These are phyloP conservation scores for Parthenolecanium corni DNA, from an alignment of 2,888 invertebrate species.

Conservation along the genomic window DNA sequence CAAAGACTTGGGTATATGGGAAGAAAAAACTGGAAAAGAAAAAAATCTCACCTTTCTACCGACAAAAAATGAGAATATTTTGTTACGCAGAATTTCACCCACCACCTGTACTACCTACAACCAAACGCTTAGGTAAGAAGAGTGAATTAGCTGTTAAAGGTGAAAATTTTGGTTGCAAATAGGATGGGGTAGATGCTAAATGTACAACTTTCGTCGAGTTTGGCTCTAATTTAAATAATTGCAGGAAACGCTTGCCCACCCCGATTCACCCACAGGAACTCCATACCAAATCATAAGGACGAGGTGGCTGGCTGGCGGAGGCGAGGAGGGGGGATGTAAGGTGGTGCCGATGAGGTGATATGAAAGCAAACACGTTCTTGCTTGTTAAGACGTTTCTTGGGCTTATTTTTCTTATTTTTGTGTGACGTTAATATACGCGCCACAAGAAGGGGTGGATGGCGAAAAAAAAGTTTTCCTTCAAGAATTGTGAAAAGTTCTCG, in stretches of 20 bases:
- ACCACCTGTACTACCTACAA: too few species aligned
- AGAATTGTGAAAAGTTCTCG: constrained; percentile 13
- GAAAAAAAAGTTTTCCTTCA: constrained; percentile 11
- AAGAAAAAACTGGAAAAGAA: too few species aligned
- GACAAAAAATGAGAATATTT: constrained; percentile 12
- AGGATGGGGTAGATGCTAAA: neutral
- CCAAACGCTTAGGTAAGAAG: neutral
- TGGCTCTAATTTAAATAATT: constrained; percentile 26
- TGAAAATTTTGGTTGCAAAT: neutral
- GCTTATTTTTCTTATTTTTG: neutral
- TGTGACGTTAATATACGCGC: constrained; percentile 24
- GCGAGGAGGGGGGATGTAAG: neutral
- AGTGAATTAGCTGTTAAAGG: constrained; percentile 25
- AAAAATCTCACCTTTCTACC: too few species aligned
- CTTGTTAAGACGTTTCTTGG: constrained; percentile 25
- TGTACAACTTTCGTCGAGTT: constrained; percentile 19
- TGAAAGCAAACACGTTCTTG: constrained; percentile 21
- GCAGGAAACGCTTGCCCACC: constrained; percentile 20
- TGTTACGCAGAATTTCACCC: too few species aligned
- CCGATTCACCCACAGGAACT: neutral
- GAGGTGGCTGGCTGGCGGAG: neutral
- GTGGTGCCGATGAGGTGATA: constrained; percentile 18
- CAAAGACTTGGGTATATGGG: neutral
- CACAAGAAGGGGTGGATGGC: too few species aligned
- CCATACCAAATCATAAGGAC: neutral